Percentiles rank a stretch among this genome's conserved stretches.
Evolutionary conservation across 2,888 invertebrate genomes (phyloP).

Genomic region (Tridacna gigas): DNA sequence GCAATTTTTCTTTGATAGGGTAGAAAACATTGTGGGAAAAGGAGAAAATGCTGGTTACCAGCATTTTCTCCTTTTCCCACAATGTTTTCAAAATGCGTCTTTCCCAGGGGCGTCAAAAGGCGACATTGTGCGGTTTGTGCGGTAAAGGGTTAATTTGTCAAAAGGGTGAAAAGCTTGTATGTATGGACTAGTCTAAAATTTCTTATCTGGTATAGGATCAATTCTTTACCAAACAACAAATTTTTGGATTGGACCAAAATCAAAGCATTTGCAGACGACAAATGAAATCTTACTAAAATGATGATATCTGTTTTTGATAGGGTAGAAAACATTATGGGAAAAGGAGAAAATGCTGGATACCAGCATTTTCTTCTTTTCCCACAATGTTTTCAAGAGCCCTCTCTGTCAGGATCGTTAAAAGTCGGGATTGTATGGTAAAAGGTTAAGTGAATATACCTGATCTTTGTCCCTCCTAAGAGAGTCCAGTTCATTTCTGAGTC

Average conservation of each 20-base stretch:
- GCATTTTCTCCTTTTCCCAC: neutral
- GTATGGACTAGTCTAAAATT: too few relatives aligned
- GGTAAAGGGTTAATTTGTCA: neutral
- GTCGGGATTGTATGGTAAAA: neutral
- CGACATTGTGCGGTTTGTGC: neutral
- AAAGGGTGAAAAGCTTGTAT: too few relatives aligned
- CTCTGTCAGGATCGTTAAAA: too few relatives aligned
- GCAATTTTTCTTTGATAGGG: neutral
- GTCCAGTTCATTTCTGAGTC: constrained; percentile 77
- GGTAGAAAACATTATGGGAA: neutral
- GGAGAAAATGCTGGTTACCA: neutral
- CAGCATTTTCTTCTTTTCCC: neutral
- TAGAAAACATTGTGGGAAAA: neutral
- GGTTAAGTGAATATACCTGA: constrained; percentile 66
- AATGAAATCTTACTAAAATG: too few relatives aligned
- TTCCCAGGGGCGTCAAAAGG: neutral
- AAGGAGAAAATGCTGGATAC: neutral
- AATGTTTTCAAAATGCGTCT: neutral
- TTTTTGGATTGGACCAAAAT: too few relatives aligned
- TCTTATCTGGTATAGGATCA: too few relatives aligned
- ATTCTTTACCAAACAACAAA: too few relatives aligned
- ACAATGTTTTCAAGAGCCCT: neutral
- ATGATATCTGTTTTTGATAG: too few relatives aligned
- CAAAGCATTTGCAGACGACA: too few relatives aligned
- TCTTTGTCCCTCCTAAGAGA: constrained; percentile 76